Conservation (phyloP, 2,113 vertebrate genomes). For the Clinocottus analis region DNA sequence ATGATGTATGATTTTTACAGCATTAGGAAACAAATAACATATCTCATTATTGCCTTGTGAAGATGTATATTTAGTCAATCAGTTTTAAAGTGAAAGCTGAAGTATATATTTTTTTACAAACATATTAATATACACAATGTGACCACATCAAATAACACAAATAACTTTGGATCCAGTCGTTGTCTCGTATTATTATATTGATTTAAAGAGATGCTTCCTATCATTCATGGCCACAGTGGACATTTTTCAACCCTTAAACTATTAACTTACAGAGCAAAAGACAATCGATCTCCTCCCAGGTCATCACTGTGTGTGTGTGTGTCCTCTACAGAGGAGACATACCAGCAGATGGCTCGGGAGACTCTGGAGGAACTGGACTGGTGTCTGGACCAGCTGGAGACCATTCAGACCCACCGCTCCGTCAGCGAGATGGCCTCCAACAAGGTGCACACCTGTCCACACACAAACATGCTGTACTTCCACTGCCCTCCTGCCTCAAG, state of each 20-base stretch:
- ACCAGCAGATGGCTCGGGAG: constrained; percentile 93
- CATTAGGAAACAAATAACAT: not conserved
- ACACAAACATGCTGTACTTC: constrained; percentile 17
- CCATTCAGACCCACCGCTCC: constrained; percentile 92
- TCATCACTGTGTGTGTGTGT: constrained; percentile 1
- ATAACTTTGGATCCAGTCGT: not conserved
- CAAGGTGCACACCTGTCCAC: constrained; percentile 81
- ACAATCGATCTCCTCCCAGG: not conserved
- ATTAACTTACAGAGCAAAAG: not conserved
- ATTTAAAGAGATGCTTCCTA: not conserved
- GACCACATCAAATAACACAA: not conserved
- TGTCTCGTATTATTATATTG: too few relatives aligned
- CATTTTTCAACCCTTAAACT: not conserved
- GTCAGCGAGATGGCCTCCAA: constrained; percentile 96
- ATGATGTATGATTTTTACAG: not conserved
- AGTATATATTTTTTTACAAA: constrained; percentile 1
- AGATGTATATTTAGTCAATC: not conserved
- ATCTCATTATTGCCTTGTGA: not conserved
- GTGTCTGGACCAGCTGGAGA: constrained; percentile 95
- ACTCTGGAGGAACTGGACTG: constrained; percentile 94
- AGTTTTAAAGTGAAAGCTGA: not conserved
- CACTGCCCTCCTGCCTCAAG: not conserved
- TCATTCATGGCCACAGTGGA: not conserved
- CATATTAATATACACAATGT: not conserved
- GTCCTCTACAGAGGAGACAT: constrained; percentile 87